Conservation (phyloP, 2,113 vertebrate genomes). For the Cebidichthys violaceus region DNA sequence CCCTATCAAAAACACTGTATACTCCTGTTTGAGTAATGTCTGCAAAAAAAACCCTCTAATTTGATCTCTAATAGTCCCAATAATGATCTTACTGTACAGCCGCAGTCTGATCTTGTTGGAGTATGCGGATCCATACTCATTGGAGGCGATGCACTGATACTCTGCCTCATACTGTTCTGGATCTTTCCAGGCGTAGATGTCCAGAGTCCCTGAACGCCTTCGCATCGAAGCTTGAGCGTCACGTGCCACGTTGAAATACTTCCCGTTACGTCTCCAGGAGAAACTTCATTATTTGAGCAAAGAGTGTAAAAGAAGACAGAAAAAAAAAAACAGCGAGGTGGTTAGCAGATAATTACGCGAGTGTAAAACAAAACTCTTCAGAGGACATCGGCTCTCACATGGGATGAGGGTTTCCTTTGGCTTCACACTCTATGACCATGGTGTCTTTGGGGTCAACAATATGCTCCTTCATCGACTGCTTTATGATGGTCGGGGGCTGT, state of each 20-base stretch:
- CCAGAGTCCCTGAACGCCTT: conserved; percentile 90
- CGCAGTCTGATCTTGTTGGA: conserved; percentile 93
- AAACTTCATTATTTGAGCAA: conserved; percentile 82
- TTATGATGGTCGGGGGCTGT: conserved; percentile 96
- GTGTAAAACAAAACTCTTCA: not conserved
- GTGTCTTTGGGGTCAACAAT: conserved; percentile 95
- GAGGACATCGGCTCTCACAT: conserved; percentile 83
- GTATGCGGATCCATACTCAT: conserved; percentile 92
- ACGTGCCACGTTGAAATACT: conserved; percentile 94
- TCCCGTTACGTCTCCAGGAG: conserved; percentile 94
- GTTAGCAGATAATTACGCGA: not conserved
- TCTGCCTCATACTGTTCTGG: conserved; percentile 95
- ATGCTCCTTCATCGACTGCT: conserved; percentile 94
- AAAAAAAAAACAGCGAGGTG: conserved; percentile 6
- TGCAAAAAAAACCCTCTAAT: not conserved
- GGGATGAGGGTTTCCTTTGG: conserved; percentile 93
- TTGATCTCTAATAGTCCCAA: not conserved
- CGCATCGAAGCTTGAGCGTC: conserved; percentile 92
- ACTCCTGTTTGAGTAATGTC: not conserved
- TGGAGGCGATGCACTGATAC: conserved; percentile 95
- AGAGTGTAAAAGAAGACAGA: not conserved
- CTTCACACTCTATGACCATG: conserved; percentile 96
- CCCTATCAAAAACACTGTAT: not conserved
- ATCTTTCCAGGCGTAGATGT: conserved; percentile 91
- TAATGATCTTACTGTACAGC: conserved; percentile 91